Evolutionary conservation across 2,113 vertebrate genomes (phyloP).

Genomic region (Embiotoca jacksoni): DNA sequence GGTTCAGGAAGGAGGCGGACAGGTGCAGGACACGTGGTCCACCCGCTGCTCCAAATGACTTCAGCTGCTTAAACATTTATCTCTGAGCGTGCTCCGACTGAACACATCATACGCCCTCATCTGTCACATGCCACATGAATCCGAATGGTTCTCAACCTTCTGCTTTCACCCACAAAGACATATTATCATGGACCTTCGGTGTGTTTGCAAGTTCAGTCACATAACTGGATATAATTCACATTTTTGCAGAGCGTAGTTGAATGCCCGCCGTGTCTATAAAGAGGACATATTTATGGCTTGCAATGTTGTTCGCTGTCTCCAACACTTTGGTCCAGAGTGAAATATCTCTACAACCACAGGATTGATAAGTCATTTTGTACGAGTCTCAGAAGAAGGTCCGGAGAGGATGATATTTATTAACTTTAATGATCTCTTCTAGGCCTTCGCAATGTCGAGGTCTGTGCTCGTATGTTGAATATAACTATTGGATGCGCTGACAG

Average conservation of each 20-base stretch:
- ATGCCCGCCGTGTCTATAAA: background rate
- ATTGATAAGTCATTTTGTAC: too few species aligned
- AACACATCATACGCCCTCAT: background rate
- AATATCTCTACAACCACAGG: background rate
- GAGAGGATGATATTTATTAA: too few species aligned
- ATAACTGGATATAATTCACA: too few species aligned
- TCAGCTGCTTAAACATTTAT: conserved; percentile 64
- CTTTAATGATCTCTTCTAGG: background rate
- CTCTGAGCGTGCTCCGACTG: conserved; percentile 1
- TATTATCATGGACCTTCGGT: background rate
- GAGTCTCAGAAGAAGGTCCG: too few species aligned
- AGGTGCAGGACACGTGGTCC: conserved; percentile 70
- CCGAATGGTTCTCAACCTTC: too few species aligned
- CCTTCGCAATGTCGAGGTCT: background rate
- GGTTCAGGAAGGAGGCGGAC: conserved; percentile 49
- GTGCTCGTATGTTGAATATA: background rate
- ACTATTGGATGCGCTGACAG: too few species aligned
- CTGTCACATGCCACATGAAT: background rate
- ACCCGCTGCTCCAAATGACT: conserved; percentile 49
- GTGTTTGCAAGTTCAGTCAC: background rate
- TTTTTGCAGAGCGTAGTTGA: background rate
- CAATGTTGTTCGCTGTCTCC: background rate
- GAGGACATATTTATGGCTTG: background rate
- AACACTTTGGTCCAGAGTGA: background rate
- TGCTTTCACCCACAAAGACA: background rate